Conservation (phyloP, 2,888 invertebrate species). For the Diaprepes abbreviatus region DNA sequence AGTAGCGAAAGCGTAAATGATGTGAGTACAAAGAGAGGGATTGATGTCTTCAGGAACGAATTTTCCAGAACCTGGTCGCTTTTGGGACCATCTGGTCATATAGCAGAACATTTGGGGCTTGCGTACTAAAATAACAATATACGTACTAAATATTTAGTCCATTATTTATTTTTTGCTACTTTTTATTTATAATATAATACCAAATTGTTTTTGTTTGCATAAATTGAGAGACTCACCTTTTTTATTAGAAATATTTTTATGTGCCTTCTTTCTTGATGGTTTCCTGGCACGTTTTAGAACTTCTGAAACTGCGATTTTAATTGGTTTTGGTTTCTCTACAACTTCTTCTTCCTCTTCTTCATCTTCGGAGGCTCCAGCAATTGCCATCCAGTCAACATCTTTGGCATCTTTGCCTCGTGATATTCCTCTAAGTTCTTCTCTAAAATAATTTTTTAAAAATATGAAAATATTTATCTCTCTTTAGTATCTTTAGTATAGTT, state of each 20-base stretch:
- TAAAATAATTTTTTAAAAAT: constrained; percentile 59
- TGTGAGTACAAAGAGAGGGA: constrained; percentile 90
- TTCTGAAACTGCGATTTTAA: constrained; percentile 83
- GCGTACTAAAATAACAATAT: constrained; percentile 73
- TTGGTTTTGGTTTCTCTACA: constrained; percentile 80
- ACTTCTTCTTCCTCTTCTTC: constrained; percentile 70
- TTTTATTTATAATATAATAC: too few species aligned
- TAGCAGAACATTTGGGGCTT: constrained; percentile 94
- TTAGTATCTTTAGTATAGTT: too few species aligned
- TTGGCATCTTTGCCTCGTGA: constrained; percentile 86
- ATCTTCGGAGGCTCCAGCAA: constrained; percentile 76
- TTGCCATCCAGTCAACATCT: constrained; percentile 87
- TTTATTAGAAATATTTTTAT: constrained; percentile 66
- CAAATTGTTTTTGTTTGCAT: too few species aligned
- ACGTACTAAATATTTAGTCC: too few species aligned
- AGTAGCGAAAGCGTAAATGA: constrained; percentile 95
- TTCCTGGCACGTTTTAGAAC: constrained; percentile 79
- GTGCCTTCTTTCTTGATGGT: constrained; percentile 71
- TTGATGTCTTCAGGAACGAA: constrained; percentile 93
- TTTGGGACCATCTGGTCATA: constrained; percentile 96
- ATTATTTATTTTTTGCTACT: too few species aligned
- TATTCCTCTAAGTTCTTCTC: constrained; percentile 88
- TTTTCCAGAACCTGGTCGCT: constrained; percentile 88
- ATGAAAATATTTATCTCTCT: too few species aligned
- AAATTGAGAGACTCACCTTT: constrained; percentile 76